Conservation (phyloP, 2,113 vertebrate genomes). For the Morone saxatilis region DNA sequence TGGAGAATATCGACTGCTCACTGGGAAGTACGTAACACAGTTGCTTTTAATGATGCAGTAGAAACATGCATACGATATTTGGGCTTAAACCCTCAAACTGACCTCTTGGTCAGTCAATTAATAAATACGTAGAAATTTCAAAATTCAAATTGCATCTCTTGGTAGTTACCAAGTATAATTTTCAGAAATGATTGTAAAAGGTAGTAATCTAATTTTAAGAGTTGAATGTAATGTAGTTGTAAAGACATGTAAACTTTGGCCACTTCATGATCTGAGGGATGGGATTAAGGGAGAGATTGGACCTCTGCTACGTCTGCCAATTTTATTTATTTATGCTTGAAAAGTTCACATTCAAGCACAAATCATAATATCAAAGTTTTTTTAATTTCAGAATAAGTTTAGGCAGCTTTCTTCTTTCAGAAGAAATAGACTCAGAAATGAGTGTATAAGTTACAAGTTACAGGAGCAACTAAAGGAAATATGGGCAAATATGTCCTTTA, state of each 20-base stretch:
- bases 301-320: background rate
- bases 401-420: background rate
- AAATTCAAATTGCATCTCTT: background rate
- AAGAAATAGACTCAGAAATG: background rate
- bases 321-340: conserved; percentile 5
- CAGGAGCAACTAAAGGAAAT: background rate
- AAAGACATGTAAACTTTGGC: background rate
- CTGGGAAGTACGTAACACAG: conserved; percentile 87
- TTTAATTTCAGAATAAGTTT: background rate
- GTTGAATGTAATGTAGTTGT: background rate
- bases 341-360: background rate
- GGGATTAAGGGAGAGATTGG: background rate
- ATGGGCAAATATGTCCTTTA: background rate
- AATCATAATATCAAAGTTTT: background rate
- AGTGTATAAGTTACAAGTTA: background rate
- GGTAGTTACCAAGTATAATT: background rate
- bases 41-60: conserved; percentile 19
- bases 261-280: conserved; percentile 11
- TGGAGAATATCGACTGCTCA: conserved; percentile 89
- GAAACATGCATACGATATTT: conserved; percentile 3
- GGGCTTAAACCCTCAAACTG: background rate
- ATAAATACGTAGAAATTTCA: background rate
- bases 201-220: background rate
- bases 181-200: background rate
- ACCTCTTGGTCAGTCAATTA: background rate